Evolutionary conservation across 1,140 invertebrate genomes (phyloP).

Genomic region (Aphelenchoides fujianensis): DNA sequence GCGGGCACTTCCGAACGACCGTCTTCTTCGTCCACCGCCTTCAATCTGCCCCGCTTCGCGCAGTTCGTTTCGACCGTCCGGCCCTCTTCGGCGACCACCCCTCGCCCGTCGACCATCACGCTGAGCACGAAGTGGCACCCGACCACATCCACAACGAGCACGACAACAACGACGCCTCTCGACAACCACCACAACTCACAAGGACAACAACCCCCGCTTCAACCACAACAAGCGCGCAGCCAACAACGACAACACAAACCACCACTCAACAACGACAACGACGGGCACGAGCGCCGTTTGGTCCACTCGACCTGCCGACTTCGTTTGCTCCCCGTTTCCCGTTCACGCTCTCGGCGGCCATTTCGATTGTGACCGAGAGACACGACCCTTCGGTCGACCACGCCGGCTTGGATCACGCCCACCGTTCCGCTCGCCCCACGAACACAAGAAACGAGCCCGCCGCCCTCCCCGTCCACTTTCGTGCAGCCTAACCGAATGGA

Average conservation of each 20-base stretch:
- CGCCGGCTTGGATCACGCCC: too few species aligned
- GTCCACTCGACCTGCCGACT: neutral
- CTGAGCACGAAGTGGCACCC: too few species aligned
- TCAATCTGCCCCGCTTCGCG: too few species aligned
- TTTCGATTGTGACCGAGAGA: neutral
- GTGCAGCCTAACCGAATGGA: too few species aligned
- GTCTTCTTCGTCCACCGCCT: too few species aligned
- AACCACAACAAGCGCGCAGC: neutral
- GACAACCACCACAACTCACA: neutral
- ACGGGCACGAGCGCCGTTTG: neutral
- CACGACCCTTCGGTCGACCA: neutral
- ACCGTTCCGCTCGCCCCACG: too few species aligned
- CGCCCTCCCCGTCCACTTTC: too few species aligned
- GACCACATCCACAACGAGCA: too few species aligned
- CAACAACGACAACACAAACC: constrained; percentile 32
- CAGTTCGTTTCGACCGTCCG: neutral
- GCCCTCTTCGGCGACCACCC: neutral
- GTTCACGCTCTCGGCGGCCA: neutral
- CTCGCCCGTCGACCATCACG: too few species aligned
- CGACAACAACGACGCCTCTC: constrained; percentile 3
- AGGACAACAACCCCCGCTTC: constrained; percentile 21
- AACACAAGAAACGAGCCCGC: too few species aligned
- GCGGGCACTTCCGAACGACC: too few species aligned
- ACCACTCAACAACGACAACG: constrained; percentile 19
- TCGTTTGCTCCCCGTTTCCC: neutral